Conservation (phyloP, 1,140 invertebrate species). For the Caenorhabditis brenneri region DNA sequence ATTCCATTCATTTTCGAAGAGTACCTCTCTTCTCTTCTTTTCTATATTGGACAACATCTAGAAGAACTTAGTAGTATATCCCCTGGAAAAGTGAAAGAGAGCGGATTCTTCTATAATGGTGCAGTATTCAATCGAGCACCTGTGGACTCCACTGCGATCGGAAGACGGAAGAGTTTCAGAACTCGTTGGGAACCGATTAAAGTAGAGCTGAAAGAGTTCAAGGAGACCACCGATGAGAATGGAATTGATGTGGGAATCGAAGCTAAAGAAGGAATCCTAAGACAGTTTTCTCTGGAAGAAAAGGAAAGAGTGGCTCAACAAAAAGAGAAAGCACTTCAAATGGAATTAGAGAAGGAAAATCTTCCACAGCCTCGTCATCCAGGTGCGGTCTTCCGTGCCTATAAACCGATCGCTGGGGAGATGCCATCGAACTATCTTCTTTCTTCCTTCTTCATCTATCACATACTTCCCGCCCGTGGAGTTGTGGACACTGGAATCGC, state of each 20-base stretch:
- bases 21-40: neutral
- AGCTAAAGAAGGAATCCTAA: neutral
- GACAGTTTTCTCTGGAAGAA: neutral
- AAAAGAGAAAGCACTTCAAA: too few relatives aligned
- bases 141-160: neutral
- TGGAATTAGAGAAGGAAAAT: neutral
- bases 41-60: neutral
- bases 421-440: neutral
- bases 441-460: neutral
- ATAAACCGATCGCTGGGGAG: neutral
- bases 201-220: neutral
- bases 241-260: neutral
- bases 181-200: neutral
- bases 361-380: neutral
- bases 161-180: neutral
- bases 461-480: neutral
- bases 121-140: neutral
- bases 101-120: neutral
- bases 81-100: neutral
- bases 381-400: neutral
- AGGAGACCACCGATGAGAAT: neutral
- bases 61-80: neutral
- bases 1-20: slow-evolving; percentile 3
- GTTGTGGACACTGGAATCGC: neutral
- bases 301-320: neutral